phyloP scores from a whole-genome alignment of 2,888 invertebrate genomes.

The Caenorhabditis sp. region DNA sequence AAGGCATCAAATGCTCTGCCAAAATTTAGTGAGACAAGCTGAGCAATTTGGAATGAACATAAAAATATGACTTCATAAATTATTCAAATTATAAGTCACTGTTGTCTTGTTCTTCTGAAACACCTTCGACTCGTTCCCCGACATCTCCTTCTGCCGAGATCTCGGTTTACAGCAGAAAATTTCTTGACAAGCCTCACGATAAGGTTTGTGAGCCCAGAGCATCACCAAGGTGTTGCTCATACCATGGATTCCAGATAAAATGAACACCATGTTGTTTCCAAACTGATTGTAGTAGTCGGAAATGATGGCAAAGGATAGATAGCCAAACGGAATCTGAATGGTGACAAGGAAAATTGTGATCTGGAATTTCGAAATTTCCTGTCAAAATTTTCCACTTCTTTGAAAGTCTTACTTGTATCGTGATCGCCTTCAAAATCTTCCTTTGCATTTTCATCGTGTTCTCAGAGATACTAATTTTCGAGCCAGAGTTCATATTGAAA shows the following conservation, averaged over 20 bases:
- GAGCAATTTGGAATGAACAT: neutral
- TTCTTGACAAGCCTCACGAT: constrained; percentile 6
- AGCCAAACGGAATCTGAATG: neutral
- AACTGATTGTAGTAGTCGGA: constrained; percentile 12
- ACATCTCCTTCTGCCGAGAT: neutral
- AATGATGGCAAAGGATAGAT: neutral
- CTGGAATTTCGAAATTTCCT: neutral
- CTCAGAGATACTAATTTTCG: neutral
- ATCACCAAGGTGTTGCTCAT: constrained; percentile 1
- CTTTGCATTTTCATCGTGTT: neutral
- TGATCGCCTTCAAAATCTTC: constrained; percentile 5
- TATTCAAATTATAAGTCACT: constrained; percentile 3
- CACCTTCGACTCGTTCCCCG: constrained; percentile 1
- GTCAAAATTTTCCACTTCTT: neutral
- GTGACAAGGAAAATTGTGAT: neutral
- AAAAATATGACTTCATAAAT: neutral
- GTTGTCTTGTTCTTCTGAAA: neutral
- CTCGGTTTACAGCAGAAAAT: neutral
- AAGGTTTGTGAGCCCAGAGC: constrained; percentile 19
- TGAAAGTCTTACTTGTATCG: neutral
- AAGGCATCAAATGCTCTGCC: too few relatives aligned
- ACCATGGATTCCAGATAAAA: neutral
- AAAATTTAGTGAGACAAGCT: too few relatives aligned
- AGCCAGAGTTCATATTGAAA: neutral
- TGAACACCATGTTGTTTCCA: constrained; percentile 13